Evolutionary conservation across 2,888 invertebrate species (phyloP), one percentile per base, ranked within the genome.

Genomic region (Thecophora atra): DNA sequence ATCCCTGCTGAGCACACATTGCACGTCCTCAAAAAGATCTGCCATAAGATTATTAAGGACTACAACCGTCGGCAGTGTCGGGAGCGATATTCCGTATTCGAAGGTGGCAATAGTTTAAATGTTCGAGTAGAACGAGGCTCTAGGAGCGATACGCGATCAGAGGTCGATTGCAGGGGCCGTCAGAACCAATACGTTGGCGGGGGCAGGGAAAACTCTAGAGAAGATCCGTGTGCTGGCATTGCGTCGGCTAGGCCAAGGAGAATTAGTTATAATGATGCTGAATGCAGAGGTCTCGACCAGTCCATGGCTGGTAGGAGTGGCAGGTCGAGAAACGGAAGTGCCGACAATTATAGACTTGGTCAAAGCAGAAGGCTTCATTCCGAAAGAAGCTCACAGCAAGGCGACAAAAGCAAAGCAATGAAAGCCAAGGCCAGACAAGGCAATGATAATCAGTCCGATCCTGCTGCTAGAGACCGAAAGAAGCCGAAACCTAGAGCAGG

Each of bases 31-130:
- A 84, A 83, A 58, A 74, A 78, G 52, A 78, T 84, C 21, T 84
- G 84, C 54, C 78, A 79, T n/a, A 81, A 81, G 72, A 81, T 84
- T 26, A 74, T 84, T 0, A 81, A 77, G 52, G 79, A 76, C 17
- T 80, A 79, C 11, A 76, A 78, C 15, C 79, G 81, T 3, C 76
- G 78, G 56, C 76, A 78, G 65, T 79, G 80, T 56, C 76, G 76
- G 28, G 81, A 84, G 44, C 79, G 76, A n/a, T 84, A 83, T 65
- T 76, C 80, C 8, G 71, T 83, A 8, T 84, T 83, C 44, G 79
- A 80, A 60, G 83, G 84, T 42, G 83, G 84, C 0, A 82, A 81
- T 47, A 81, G 83, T 64, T 66, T 79, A 8, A 79, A 78, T 64
- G 65, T 77, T 3, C 72, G 74, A 70, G 74, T 77, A 54, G 75